Percentiles rank a stretch among this genome's conserved stretches.
These are phyloP conservation scores for Elegia similella DNA, from an alignment of 2,888 invertebrate genomes.

Conservation along the genomic window DNA sequence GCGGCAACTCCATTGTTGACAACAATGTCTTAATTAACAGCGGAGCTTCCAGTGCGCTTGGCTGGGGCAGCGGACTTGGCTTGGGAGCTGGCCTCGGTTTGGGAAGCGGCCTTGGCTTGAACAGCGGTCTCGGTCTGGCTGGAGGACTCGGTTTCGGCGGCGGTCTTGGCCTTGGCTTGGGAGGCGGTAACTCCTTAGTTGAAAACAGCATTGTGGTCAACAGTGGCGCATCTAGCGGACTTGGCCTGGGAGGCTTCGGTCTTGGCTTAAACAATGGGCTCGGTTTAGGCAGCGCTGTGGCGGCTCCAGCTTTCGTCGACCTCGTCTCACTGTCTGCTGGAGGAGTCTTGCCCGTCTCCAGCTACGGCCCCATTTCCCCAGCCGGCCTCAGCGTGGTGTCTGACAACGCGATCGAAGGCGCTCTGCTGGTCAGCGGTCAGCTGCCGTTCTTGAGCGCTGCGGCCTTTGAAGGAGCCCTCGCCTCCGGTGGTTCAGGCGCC, in stretches of 20 bases:
- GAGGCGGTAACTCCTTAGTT: background rate
- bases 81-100: background rate
- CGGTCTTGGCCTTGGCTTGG: background rate
- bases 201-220: background rate
- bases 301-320: constrained; percentile 24
- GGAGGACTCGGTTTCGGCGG: constrained; percentile 4
- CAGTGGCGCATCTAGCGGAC: background rate
- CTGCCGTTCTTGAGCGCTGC: constrained; percentile 53
- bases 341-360: constrained; percentile 43
- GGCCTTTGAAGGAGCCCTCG: constrained; percentile 42
- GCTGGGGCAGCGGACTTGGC: background rate
- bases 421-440: constrained; percentile 43
- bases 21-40: constrained; percentile 4
- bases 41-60: background rate
- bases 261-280: background rate
- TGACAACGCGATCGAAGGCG: constrained; percentile 50
- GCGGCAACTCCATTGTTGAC: constrained; percentile 7
- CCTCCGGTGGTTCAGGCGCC: constrained; percentile 44
- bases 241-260: constrained; percentile 12
- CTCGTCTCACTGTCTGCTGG: constrained; percentile 43
- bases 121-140: background rate
- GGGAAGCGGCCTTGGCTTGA: background rate
- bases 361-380: constrained; percentile 45
- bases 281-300: constrained; percentile 15
- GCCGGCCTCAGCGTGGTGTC: constrained; percentile 46